Base-by-base conservation (phyloP, 2,888 invertebrate genomes). In the Phyllotreta striolata region DNA sequence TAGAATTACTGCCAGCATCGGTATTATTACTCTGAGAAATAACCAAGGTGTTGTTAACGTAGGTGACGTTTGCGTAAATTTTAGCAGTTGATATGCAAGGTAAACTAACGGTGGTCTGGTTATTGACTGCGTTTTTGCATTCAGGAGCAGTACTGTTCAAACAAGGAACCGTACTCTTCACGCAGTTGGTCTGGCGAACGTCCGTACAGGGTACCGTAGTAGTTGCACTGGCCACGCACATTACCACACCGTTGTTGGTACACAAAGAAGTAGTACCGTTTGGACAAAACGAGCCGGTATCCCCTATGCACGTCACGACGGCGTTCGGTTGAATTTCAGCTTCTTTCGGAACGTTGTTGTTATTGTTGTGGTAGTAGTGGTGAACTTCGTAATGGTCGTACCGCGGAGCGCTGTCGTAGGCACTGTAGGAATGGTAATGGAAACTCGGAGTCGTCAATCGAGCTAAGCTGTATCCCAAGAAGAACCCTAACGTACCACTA, bases 211-310 rank as follows among this genome's bases (percentile, higher is more conserved):
- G 78, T 24, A 73, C 75, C 8, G 80, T 80, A n/a, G 73, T 66
- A 9, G 72, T 64, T 0, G 77, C 75, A 55, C 76, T 79, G 1
- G 79, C 78, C 1, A 80, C 79, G 64, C 81, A 80, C 74, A 81
- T 77, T 10, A 81, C 78, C 1, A 79, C 79, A 3, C 81, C 81
- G 55, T 79, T 79, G 7, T 73, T 72, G 61, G 80, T 79, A 67
- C 81, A 81, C 4, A 81, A 62, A 1, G 81, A 78, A 13, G 75
- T 76, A 3, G 81, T 79, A 57, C 78, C 78, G 0, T 75, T 66
- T 5, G 81, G 77, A 67, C 81, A 81, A 44, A 81, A 73, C 9
- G 73, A 70, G 1, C 76, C 77, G 37, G 75, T 76, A 65, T 80
- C 80, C 3, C 79, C 78, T 0, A 75, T 64, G 67, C 81, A 81